Conservation (phyloP, 2,888 invertebrate species). For the Priocnemis perturbator region DNA sequence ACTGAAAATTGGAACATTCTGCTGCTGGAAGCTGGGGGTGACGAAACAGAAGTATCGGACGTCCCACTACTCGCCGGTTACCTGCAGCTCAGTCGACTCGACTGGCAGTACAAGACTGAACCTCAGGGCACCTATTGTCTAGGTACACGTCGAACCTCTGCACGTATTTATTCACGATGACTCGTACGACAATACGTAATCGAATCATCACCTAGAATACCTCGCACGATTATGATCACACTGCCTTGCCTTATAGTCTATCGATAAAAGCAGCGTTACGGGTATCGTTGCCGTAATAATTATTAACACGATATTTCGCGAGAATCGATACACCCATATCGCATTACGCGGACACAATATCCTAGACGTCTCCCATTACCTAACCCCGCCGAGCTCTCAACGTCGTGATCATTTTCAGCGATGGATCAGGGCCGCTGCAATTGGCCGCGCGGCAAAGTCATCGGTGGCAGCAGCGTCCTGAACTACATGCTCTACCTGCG, state of each 20-base stretch:
- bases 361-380: no score
- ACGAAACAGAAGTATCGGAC: slow-evolving; percentile 93
- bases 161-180: neutral
- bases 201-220: no score
- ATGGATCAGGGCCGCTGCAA: slow-evolving; percentile 91
- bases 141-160: slow-evolving; percentile 76
- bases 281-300: no score
- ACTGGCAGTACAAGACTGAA: slow-evolving; percentile 96
- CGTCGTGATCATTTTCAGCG: slow-evolving; percentile 75
- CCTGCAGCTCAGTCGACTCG: slow-evolving; percentile 89
- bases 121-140: slow-evolving; percentile 88
- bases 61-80: slow-evolving; percentile 92
- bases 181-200: no score
- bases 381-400: no score
- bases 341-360: no score
- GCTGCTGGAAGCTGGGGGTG: slow-evolving; percentile 90
- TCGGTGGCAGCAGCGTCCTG: slow-evolving; percentile 92
- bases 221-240: no score
- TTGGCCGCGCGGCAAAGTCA: slow-evolving; percentile 94
- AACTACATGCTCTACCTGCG: slow-evolving; percentile 95
- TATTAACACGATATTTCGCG: no score
- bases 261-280: no score
- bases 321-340: no score
- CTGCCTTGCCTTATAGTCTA: no score
- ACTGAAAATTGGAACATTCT: slow-evolving; percentile 87